phyloP scores from a whole-genome alignment of 1,140 invertebrate genomes.

The Neodiprion lecontei region DNA sequence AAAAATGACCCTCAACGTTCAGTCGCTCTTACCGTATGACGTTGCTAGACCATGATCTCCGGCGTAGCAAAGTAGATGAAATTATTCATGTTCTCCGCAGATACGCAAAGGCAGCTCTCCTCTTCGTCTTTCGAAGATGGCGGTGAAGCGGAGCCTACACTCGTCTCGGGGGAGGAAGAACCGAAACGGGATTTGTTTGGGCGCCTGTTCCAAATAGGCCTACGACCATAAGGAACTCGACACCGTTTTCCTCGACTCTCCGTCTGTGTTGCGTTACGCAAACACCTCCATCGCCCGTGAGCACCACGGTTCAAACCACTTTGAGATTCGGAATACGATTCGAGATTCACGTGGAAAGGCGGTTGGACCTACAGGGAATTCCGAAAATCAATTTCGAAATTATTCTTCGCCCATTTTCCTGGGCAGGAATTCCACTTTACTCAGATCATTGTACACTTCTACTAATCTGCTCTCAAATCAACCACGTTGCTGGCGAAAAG shows the following conservation, averaged over 20 bases:
- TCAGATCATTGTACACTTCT: no score
- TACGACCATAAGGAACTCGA: neutral
- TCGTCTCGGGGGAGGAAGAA: neutral
- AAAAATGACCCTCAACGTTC: neutral
- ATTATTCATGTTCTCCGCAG: neutral
- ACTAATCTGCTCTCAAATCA: no score
- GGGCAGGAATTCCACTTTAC: no score
- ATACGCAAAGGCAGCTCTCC: no score
- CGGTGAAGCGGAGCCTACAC: neutral
- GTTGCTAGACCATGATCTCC: neutral
- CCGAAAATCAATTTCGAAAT: no score
- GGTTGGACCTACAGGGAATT: no score
- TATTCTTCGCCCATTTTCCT: no score
- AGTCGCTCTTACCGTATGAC: neutral
- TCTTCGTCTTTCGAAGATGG: neutral
- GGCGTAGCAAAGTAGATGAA: neutral
- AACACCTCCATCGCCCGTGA: neutral
- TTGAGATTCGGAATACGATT: neutral
- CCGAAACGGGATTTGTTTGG: constrained; percentile 4
- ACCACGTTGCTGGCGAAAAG: no score
- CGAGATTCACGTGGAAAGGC: neutral
- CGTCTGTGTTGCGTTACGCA: neutral
- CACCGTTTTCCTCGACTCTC: neutral
- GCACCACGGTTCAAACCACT: neutral
- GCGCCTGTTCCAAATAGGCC: neutral